Conservation (phyloP, 2,113 vertebrate species). For the Embiotoca jacksoni region DNA sequence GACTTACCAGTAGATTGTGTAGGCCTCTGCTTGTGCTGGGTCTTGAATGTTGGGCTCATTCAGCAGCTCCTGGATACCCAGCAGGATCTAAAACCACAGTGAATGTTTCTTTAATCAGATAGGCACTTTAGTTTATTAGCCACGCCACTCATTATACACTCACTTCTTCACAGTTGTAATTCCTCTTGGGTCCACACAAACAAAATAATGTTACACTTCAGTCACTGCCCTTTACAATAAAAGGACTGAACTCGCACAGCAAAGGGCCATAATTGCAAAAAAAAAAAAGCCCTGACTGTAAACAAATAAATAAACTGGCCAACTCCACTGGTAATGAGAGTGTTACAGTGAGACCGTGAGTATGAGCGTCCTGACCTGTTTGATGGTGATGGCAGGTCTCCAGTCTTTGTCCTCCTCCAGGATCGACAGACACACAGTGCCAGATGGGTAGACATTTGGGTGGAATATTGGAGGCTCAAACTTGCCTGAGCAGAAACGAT, state of each 20-base stretch:
- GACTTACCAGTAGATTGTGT: conserved; percentile 86
- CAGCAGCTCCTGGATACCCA: conserved; percentile 86
- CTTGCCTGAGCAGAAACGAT: conserved; percentile 87
- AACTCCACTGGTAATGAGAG: not conserved
- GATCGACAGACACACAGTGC: conserved; percentile 98
- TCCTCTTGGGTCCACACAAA: too few species aligned
- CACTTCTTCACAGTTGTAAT: too few species aligned
- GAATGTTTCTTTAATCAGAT: not conserved
- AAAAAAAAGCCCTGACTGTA: too few species aligned
- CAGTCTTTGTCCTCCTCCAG: conserved; percentile 99
- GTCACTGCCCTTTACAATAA: too few species aligned
- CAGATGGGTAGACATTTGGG: conserved; percentile 97
- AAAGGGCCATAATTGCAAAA: too few species aligned
- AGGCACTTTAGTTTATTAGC: too few species aligned
- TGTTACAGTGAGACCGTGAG: too few species aligned
- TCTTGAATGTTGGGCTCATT: conserved; percentile 88
- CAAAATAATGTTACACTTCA: too few species aligned
- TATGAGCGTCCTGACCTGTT: conserved; percentile 82
- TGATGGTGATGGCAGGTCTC: conserved; percentile 99
- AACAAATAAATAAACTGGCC: not conserved
- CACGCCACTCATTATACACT: too few species aligned
- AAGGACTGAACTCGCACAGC: too few species aligned
- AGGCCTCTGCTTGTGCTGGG: conserved; percentile 86
- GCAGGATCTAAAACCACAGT: conserved; percentile 78
- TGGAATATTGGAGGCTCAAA: conserved; percentile 98